phyloP scores from a whole-genome alignment of 2,888 invertebrate species.

The Pelosia muscerda region DNA sequence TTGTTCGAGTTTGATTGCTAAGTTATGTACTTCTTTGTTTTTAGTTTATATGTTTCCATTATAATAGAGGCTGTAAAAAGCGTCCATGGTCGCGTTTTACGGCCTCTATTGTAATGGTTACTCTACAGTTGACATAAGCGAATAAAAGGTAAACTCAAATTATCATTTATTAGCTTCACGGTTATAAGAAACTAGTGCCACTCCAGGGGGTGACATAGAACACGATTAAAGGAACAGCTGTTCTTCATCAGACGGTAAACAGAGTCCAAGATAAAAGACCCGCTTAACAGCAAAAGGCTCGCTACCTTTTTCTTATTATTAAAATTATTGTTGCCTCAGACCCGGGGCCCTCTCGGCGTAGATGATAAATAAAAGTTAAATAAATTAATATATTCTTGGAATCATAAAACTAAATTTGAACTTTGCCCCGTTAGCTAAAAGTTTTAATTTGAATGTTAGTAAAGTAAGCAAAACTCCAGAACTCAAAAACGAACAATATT shows the following conservation, averaged over 20 bases:
- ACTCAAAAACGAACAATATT: not conserved
- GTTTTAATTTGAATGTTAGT: not conserved
- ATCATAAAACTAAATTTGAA: not conserved
- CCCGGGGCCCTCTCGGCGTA: too few relatives aligned
- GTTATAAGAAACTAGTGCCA: too few relatives aligned
- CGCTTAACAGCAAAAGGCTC: too few relatives aligned
- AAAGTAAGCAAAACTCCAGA: not conserved
- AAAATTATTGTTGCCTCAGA: too few relatives aligned
- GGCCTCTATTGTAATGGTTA: not conserved
- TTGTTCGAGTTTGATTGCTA: slow-evolving; percentile 24
- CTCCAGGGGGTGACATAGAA: too few relatives aligned
- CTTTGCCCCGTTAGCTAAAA: not conserved
- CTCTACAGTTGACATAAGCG: not conserved
- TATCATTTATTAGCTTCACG: too few relatives aligned
- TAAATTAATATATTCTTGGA: not conserved
- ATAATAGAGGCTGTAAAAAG: not conserved
- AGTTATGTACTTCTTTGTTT: slow-evolving; percentile 9
- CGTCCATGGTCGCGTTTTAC: not conserved
- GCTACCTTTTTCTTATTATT: too few relatives aligned
- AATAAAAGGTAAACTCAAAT: too few relatives aligned
- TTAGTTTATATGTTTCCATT: not conserved
- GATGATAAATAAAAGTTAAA: not conserved
- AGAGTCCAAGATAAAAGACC: too few relatives aligned
- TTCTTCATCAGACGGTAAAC: too few relatives aligned
- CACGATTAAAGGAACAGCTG: too few relatives aligned